Percentiles rank a stretch among this genome's conserved stretches.
These are phyloP conservation scores for Lasioglossum morio DNA, from an alignment of 2,888 invertebrate species.

Conservation along the genomic window DNA sequence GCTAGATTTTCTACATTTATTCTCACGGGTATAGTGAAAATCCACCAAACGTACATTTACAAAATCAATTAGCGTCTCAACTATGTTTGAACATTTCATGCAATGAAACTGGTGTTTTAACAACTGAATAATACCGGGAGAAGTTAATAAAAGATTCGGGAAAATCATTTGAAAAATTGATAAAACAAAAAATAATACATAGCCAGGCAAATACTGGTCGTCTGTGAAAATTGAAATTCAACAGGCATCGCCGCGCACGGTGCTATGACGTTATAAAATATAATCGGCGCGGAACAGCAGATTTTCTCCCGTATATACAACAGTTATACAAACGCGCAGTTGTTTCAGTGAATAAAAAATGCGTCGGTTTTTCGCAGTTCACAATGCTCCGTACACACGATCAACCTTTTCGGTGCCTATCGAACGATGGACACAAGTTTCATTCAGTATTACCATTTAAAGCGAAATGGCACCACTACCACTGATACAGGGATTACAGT, in stretches of 20 bases:
- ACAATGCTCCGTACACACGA: background rate
- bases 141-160: background rate
- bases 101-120: too few species aligned
- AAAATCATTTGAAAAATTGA: background rate
- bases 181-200: background rate
- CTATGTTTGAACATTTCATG: too few species aligned
- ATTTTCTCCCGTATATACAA: background rate
- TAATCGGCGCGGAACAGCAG: background rate
- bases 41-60: too few species aligned
- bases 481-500: slow-evolving; percentile 1
- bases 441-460: slow-evolving; percentile 9
- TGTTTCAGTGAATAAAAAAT: slow-evolving; percentile 9
- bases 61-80: too few species aligned
- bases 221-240: background rate
- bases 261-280: background rate
- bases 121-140: background rate
- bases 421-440: background rate
- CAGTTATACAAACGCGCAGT: background rate
- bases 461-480: background rate
- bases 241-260: background rate
- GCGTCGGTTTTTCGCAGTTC: background rate
- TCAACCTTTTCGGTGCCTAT: background rate
- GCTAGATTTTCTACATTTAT: too few species aligned
- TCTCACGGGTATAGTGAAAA: too few species aligned
- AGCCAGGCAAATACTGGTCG: background rate